Evolutionary conservation across 2,113 vertebrate genomes (phyloP).

Genomic region (Stegostoma tigrinum): DNA sequence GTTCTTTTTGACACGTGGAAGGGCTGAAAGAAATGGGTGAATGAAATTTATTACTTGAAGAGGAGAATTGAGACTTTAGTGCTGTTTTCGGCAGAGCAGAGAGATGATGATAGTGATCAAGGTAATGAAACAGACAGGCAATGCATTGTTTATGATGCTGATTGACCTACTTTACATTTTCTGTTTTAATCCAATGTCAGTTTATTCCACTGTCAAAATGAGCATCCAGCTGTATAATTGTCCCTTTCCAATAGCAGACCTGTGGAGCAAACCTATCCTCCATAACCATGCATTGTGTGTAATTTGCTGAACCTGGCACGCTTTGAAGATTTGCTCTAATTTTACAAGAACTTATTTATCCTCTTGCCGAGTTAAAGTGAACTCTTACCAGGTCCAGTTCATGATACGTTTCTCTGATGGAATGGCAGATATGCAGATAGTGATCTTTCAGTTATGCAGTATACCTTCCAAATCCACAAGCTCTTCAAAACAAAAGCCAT

Average conservation of each 20-base stretch:
- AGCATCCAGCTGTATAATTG: background rate
- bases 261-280: background rate
- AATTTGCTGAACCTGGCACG: background rate
- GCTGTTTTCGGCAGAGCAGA: background rate
- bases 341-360: background rate
- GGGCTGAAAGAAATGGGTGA: background rate
- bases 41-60: background rate
- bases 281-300: background rate
- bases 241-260: background rate
- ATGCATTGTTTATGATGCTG: background rate
- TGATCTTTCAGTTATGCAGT: background rate
- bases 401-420: background rate
- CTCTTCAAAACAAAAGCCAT: no score
- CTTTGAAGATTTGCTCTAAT: background rate
- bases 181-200: background rate
- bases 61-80: background rate
- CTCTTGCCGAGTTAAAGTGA: no score
- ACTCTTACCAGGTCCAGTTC: background rate
- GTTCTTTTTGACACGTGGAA: background rate
- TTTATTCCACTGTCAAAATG: background rate
- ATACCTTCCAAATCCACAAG: background rate
- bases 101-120: background rate
- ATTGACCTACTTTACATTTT: background rate
- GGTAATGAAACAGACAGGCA: background rate
- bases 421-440: background rate